Evolutionary conservation across 2,113 vertebrate genomes (phyloP), one percentile per base, ranked within the genome.

Genomic region (Arvicanthis niloticus): DNA sequence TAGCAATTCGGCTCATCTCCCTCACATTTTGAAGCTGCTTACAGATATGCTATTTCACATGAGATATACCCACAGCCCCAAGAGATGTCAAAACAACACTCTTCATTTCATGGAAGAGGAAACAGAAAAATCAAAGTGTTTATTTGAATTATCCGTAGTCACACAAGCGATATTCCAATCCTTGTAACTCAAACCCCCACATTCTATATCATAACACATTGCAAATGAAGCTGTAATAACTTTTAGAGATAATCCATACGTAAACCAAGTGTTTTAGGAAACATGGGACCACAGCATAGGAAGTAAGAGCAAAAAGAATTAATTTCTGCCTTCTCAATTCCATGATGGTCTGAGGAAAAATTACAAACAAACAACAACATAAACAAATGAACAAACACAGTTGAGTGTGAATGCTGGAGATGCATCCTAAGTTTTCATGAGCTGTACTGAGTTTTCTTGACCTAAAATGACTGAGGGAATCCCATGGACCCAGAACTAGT

Each of bases 81-180:
- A 7, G 82, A 88, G 87, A 87, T 60, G n/a, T 53, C 62, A 86
- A 26, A 91, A 56, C 53, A 42, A 3, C 22, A 11, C 40, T 68
- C 67, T 53, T 94, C n/a, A 9, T 86, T 93, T 91, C 72, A 77
- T 16, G 31, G 78, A 82, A 91, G 77, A 89, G 70, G 72, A 96
- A 92, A 75, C 76, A 65, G 87, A 90, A 60, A 91, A 81, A 91
- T 77, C 88, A 77, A 65, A 72, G 37, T 37, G 48, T 51, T 96
- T 96, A 40, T 91, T 85, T 73, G 85, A 92, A 91, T 90, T 75
- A 45, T 91, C n/a, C 81, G 22, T 37, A 97, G 90, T 51, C 58
- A 56, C 2, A n/a, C 16, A 48, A 42, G 6, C 22, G 19, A 70
- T 26, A 42, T 29, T 90, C 16, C 24, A 73, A 6, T 24, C 58